Base-by-base conservation (phyloP, 1,140 invertebrate species). In the Nasonia longicornis region DNA sequence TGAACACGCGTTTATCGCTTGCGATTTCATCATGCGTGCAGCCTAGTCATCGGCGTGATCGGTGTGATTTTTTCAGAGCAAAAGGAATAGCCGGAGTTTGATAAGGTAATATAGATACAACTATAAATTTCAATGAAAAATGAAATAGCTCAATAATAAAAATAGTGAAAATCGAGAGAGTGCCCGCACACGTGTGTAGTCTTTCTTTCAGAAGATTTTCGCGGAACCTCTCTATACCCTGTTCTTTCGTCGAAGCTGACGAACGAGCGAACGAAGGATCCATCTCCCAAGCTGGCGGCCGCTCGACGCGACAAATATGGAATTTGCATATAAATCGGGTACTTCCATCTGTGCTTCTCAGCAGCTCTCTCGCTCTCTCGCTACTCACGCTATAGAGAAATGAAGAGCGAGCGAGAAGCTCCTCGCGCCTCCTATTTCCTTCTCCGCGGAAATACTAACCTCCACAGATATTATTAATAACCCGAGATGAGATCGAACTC, bases 251-350 rank as follows among this genome's bases (percentile, higher is more conserved):
- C 83, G 84, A 74, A 78, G 70, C 58, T 38, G 52, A 72, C 70
- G 80, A 86, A 85, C 81, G 84, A 85, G 85, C 83, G 82, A 84
- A 85, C 78, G 79, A 83, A 80, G 79, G 84, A 83, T 86, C 83
- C 84, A 83, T 84, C 85, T 85, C 76, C 67, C 42, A 16, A 16
- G 52, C 52, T 31, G 31, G 52, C 42, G 76, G 85, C n/a, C 84
- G 85, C 85, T 83, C 86, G 85, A 84, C 86, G 92, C 93, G 93
- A 93, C 93, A 93, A 93, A 93, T 93, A 93, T 92, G 91, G 90
- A 93, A 93, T 93, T 94, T 94, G 92, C 93, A 93, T 94, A 93
- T 93, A 93, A 93, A 93, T 93, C 92, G 92, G 92, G 92, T 92
- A 93, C 92, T 93, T 93, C 92, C 93, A 93, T 93, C 92, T 93